These are phyloP conservation scores for Agrotis exclamationis DNA, from an alignment of 2,888 invertebrate genomes.

Conservation along the genomic window DNA sequence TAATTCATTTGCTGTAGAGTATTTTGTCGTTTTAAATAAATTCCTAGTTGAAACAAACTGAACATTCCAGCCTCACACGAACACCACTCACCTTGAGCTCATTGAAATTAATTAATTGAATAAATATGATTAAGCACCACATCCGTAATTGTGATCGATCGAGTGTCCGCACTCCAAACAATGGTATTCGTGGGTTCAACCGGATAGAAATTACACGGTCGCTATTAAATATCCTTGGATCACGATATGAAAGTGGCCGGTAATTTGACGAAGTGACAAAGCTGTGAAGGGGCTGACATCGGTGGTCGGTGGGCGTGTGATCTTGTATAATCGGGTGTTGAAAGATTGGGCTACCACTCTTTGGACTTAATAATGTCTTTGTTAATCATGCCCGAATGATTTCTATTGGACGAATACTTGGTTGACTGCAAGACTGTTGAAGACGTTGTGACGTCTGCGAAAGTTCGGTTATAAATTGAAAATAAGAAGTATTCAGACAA, in stretches of 20 bases:
- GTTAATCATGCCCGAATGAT: slow-evolving; percentile 36
- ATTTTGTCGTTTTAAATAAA: background rate
- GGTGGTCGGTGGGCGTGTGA: slow-evolving; percentile 53
- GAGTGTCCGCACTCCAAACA: slow-evolving; percentile 67
- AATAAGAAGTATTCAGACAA: background rate
- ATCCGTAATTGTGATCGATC: slow-evolving; percentile 89
- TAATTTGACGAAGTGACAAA: slow-evolving; percentile 70
- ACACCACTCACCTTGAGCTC: slow-evolving; percentile 79
- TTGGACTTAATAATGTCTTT: slow-evolving; percentile 35
- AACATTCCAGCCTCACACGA: slow-evolving; percentile 65
- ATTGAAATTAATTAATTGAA: slow-evolving; percentile 86
- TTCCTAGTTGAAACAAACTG: slow-evolving; percentile 47
- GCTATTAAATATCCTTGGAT: slow-evolving; percentile 77
- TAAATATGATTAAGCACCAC: slow-evolving; percentile 86
- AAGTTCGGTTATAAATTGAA: background rate
- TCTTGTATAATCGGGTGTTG: slow-evolving; percentile 56
- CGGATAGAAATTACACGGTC: slow-evolving; percentile 75
- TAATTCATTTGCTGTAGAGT: background rate
- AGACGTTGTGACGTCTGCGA: background rate
- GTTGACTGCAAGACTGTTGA: background rate
- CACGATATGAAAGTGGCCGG: slow-evolving; percentile 79
- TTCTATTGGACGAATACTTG: slow-evolving; percentile 24
- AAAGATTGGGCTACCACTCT: slow-evolving; percentile 50
- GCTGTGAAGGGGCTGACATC: slow-evolving; percentile 62
- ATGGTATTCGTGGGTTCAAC: slow-evolving; percentile 72